Evolutionary conservation across 2,113 vertebrate species (phyloP).

Genomic region (Ploceus nigricollis): DNA sequence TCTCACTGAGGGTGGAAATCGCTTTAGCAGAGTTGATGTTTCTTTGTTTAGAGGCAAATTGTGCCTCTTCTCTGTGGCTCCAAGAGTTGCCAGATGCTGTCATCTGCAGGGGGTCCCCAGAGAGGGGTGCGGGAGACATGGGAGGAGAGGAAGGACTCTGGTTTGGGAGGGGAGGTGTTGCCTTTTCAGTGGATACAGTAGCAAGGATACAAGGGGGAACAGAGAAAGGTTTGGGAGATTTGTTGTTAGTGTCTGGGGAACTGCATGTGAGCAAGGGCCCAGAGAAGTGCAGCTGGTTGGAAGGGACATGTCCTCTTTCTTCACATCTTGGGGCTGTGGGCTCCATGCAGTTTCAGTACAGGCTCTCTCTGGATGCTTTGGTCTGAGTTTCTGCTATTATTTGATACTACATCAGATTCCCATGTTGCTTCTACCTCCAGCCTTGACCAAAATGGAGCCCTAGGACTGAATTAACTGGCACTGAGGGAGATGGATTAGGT

Average conservation of each 20-base stretch:
- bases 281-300: neutral
- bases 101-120: slow-evolving; percentile 20
- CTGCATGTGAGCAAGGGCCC: neutral
- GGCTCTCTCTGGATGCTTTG: neutral
- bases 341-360: neutral
- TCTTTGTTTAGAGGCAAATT: slow-evolving; percentile 64
- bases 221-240: neutral
- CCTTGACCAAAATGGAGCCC: neutral
- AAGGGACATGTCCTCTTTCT: neutral
- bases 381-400: neutral
- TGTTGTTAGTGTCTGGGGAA: neutral
- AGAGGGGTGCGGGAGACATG: neutral
- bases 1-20: slow-evolving; percentile 60
- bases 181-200: neutral
- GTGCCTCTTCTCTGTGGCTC: neutral
- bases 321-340: neutral
- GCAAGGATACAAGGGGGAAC: neutral
- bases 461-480: slow-evolving; percentile 7
- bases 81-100: slow-evolving; percentile 48
- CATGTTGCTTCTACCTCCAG: neutral
- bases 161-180: neutral
- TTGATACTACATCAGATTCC: neutral
- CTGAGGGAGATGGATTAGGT: neutral
- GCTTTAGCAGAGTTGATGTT: slow-evolving; percentile 64
- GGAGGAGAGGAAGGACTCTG: neutral